These are phyloP conservation scores for Ptychadena robeensis DNA, from an alignment of 2,797 vertebrate species.

Conservation along the genomic window DNA sequence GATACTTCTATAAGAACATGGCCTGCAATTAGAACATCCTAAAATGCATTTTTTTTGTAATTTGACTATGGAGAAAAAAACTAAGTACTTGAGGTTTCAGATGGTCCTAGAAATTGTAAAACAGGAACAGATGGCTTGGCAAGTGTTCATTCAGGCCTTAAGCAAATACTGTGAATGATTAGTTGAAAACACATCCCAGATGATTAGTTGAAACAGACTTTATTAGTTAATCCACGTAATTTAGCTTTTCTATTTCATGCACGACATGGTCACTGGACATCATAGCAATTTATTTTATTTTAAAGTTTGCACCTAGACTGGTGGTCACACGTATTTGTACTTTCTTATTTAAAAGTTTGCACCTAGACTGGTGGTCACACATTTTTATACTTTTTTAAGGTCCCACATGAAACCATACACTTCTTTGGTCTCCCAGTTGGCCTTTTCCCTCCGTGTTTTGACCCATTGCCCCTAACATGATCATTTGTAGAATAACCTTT, in stretches of 20 bases:
- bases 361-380: neutral
- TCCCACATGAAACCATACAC: no score
- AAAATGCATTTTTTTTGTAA: neutral
- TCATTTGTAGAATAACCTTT: no score
- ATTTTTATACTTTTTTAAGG: neutral
- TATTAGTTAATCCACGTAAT: conserved; percentile 50
- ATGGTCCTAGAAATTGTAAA: conserved; percentile 51
- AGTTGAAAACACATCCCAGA: conserved; percentile 52
- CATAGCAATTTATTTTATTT: neutral
- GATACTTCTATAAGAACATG: neutral
- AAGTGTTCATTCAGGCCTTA: conserved; percentile 59
- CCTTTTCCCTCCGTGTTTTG: no score
- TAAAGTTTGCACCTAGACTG: neutral
- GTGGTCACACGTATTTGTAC: no score
- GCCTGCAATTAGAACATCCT: neutral
- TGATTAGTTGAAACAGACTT: conserved; percentile 57
- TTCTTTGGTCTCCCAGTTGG: no score
- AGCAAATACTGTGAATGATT: conserved; percentile 61
- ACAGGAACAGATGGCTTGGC: conserved; percentile 60
- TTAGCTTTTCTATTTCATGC: conserved; percentile 22
- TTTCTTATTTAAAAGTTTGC: neutral
- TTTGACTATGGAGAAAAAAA: neutral
- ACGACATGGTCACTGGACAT: neutral
- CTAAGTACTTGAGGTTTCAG: conserved; percentile 43
- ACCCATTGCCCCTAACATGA: no score